Conservation (phyloP, 2,113 vertebrate species). For the Willisornis vidua region DNA sequence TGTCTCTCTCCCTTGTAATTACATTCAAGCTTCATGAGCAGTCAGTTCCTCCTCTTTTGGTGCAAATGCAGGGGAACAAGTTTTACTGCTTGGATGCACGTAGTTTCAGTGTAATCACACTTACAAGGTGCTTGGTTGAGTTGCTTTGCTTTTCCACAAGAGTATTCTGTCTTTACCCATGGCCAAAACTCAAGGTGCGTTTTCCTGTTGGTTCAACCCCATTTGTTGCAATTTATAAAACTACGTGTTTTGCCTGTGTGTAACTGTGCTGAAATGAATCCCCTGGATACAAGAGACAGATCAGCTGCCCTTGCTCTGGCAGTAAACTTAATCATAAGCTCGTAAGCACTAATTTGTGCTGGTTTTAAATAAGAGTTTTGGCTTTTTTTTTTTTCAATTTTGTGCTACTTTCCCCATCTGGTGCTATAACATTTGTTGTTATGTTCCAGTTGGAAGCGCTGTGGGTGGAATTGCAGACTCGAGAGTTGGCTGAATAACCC, state of each 20-base stretch:
- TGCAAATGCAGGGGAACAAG: neutral
- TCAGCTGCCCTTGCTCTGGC: slow-evolving; percentile 1
- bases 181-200: neutral
- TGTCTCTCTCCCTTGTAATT: neutral
- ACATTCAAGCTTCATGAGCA: neutral
- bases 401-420: slow-evolving; percentile 4
- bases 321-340: slow-evolving; percentile 14
- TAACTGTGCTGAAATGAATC: neutral
- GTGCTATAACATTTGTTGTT: neutral
- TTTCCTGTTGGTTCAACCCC: slow-evolving; percentile 20
- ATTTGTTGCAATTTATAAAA: neutral
- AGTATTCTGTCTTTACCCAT: neutral
- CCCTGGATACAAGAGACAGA: neutral
- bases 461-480: slow-evolving; percentile 8
- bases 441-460: slow-evolving; percentile 2
- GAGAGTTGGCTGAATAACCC: neutral
- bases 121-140: neutral
- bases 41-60: neutral
- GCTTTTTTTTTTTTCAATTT: neutral
- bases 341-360: neutral
- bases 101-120: neutral
- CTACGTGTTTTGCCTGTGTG: neutral
- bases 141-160: neutral
- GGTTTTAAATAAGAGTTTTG: neutral
- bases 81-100: neutral